Evolutionary conservation across 2,113 vertebrate genomes (phyloP), one percentile per base, ranked within the genome.

Genomic region (Verasper variegatus): DNA sequence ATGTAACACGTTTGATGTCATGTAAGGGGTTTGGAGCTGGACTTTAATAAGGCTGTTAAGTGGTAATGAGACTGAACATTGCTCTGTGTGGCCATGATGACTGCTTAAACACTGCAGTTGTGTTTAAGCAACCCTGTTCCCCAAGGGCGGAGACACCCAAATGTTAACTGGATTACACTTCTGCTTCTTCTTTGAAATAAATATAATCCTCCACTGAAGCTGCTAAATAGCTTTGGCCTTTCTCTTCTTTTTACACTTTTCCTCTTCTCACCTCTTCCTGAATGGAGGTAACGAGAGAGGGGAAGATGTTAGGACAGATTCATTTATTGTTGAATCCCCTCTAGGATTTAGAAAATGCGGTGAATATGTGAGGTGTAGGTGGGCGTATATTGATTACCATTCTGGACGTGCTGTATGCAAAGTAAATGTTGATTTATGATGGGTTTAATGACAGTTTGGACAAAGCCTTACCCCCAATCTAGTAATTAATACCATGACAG

Each of bases 31-130:
- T 87, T 79, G 85, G 81, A 83, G 71, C 88, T 84, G 85, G 78
- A 90, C 86, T 80, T 89, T 93, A 92, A 93, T 92, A 91, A 89
- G 89, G 85, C 78, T 18, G 86, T 93, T 89, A 92, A 87, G 87
- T 81, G 84, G 78, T 93, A 94, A 94, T 92, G 85, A 93, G 82
- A 89, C 87, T 85, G 85, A 89, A 89, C 87, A 84, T 86, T 78
- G 81, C 80, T 84, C 73, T 82, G 80, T 83, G 82, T 85, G 85
- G 64, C 81, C 79, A 76, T 71, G 83, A 76, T 89, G 89, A 76
- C 69, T 78, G 74, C 72, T 89, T 77, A 84, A 85, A 89, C 81
- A 77, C 69, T 73, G 40, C 54, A 20, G 71, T 74, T 56, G 56
- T 82, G 73, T n/a, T n/a, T n/a, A 81, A 81, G 71, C 40, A 2